phyloP scores from a whole-genome alignment of 2,113 vertebrate genomes.

The Clarias batrachus region DNA sequence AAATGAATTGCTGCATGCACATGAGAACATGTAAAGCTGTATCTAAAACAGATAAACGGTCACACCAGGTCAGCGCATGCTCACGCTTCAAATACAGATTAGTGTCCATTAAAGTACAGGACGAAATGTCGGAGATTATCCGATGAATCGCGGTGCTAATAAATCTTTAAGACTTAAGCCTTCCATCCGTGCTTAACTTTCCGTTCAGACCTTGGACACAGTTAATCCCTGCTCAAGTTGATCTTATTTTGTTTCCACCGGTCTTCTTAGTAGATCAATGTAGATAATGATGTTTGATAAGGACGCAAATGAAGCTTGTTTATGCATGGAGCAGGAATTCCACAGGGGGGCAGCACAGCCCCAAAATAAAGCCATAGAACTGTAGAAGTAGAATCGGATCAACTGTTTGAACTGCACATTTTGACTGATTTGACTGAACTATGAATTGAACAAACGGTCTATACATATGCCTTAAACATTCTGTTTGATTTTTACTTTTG shows the following conservation, averaged over 20 bases:
- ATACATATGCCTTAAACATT: background rate
- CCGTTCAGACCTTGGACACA: constrained; percentile 28
- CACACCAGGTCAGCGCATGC: background rate
- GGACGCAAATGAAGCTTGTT: constrained; percentile 7
- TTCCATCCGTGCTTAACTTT: background rate
- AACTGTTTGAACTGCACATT: background rate
- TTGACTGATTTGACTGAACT: background rate
- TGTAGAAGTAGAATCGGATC: background rate
- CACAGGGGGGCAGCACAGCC: constrained; percentile 60
- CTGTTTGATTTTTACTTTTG: background rate
- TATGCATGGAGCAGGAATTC: constrained; percentile 33
- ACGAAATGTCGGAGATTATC: constrained; percentile 34
- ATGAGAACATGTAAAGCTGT: background rate
- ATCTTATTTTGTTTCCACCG: constrained; percentile 39
- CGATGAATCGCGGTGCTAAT: constrained; percentile 32
- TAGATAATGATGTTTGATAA: constrained; percentile 34
- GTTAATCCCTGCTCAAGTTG: constrained; percentile 32
- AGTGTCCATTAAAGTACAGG: background rate
- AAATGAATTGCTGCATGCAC: background rate
- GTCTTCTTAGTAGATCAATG: constrained; percentile 37
- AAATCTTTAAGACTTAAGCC: constrained; percentile 38
- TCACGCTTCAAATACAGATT: background rate
- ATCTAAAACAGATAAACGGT: background rate
- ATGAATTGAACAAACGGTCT: background rate
- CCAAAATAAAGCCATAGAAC: constrained; percentile 5